phyloP scores from a whole-genome alignment of 30 jellyfish, hydroid and myxozoan genomes.

The Morbakka virulenta region DNA sequence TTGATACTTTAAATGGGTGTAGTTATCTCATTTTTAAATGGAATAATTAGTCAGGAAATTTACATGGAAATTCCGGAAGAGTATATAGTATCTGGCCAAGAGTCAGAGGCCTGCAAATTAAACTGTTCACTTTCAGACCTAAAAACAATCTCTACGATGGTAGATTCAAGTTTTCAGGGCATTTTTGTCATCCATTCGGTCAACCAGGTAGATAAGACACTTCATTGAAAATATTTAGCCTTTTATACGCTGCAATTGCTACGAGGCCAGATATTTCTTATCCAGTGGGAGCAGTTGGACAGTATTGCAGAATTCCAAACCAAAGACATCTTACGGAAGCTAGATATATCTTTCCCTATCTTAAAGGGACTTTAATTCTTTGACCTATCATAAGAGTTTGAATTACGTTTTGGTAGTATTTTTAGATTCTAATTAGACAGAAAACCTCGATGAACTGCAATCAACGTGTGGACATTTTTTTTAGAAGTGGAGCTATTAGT shows the following conservation, averaged over 20 bases:
- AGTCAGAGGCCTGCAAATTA: slow-evolving; percentile 3
- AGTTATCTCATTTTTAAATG: slow-evolving; percentile 27
- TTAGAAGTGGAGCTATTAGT: slow-evolving; percentile 8
- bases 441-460: slow-evolving; percentile 18
- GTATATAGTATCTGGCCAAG: background rate
- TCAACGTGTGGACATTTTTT: slow-evolving; percentile 6
- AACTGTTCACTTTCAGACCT: slow-evolving; percentile 25
- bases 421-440: slow-evolving; percentile 18
- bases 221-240: background rate
- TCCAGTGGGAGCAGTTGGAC: slow-evolving; percentile 25
- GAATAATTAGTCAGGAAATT: slow-evolving; percentile 5
- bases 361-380: slow-evolving; percentile 1
- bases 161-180: slow-evolving; percentile 12
- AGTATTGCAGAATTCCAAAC: too few species aligned
- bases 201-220: background rate
- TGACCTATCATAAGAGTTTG: background rate
- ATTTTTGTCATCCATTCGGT: background rate
- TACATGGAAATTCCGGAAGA: slow-evolving; percentile 27
- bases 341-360: slow-evolving; percentile 21
- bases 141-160: slow-evolving; percentile 36
- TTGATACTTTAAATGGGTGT: slow-evolving; percentile 46
- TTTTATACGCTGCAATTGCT: slow-evolving; percentile 2
- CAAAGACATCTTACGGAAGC: background rate
- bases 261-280: slow-evolving; percentile 30
- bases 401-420: background rate